Base-by-base conservation (phyloP, 2,113 vertebrate species). In the Cinclus mexicanus region DNA sequence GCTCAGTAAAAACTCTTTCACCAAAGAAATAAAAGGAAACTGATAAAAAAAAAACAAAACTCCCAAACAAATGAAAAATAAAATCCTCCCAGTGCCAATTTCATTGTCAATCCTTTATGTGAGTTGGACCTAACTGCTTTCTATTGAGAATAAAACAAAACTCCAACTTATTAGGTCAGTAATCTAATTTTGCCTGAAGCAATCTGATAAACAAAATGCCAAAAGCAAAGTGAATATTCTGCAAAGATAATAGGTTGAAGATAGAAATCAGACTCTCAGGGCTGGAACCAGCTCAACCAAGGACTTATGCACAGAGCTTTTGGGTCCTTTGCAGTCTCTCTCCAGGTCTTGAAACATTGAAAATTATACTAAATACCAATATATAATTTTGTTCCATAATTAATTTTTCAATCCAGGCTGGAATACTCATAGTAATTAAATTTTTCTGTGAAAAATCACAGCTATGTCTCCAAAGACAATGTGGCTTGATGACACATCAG, bases 171-270 rank as follows among this genome's bases (percentile, higher is more conserved):
- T 87, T 93, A 96, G 83, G 81, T 91, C 88, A 91, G 70, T 93
- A 94, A 95, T 89, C 57, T 82, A 61, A 94, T 96, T 86, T 70
- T 95, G 64, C 87, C 83, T 50, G 70, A 91, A 94, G 85, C 52
- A 91, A 91, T 91, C 84, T 77, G 75, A 91, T 77, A 95, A 96
- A 93, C 42, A 91, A 56, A 93, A 47, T 75, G 29, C 63, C 87
- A 89, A 82, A 83, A 91, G 49, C 61, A 94, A 83, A 49, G 64
- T 95, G 75, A 96, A 83, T 91, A 93, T 87, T 89, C 82, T 90
- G 28, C 57, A 84, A 87, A 89, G 61, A 59, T 67, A 87, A 87
- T 64, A 77, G 68, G 53, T 14, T 6, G 6, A 67, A 89, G 81
- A 76, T 44, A 61, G 63, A 59, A 74, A 60, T 67, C 61, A 77